Conservation (phyloP, 2,888 invertebrate species). For the Galerucella calmariensis region DNA sequence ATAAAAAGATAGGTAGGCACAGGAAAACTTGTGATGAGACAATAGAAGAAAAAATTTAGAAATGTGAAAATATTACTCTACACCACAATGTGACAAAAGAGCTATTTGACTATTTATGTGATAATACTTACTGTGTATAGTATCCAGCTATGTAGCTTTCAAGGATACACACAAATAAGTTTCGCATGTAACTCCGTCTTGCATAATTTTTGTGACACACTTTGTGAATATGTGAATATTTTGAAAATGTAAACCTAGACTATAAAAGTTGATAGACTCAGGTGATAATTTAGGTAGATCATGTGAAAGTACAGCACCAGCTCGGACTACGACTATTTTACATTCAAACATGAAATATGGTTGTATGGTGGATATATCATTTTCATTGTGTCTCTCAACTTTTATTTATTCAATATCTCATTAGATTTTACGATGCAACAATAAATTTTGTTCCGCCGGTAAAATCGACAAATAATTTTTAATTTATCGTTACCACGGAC, state of each 20-base stretch:
- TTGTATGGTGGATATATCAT: conserved; percentile 33
- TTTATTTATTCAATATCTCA: conserved; percentile 48
- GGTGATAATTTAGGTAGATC: conserved; percentile 54
- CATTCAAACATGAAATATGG: conserved; percentile 44
- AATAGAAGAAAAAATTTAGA: no score
- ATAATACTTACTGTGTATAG: no score
- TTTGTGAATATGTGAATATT: not conserved
- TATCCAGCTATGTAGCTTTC: no score
- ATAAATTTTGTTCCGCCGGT: conserved; percentile 44
- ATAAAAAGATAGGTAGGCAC: no score
- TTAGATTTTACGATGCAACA: conserved; percentile 41
- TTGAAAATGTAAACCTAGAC: conserved; percentile 5
- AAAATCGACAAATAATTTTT: conserved; percentile 42
- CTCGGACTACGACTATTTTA: conserved; percentile 3
- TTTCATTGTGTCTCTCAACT: conserved; percentile 40
- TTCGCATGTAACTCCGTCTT: no score
- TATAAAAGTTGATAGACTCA: conserved; percentile 32
- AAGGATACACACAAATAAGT: no score
- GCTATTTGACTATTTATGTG: no score
- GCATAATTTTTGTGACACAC: no score
- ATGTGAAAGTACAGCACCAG: conserved; percentile 35
- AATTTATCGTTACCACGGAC: conserved; percentile 39
- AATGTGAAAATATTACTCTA: no score
- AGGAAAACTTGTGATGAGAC: no score
- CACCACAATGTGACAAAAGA: no score